Conservation (phyloP, 1,140 invertebrate species). For the Trachelipus rathkii region DNA sequence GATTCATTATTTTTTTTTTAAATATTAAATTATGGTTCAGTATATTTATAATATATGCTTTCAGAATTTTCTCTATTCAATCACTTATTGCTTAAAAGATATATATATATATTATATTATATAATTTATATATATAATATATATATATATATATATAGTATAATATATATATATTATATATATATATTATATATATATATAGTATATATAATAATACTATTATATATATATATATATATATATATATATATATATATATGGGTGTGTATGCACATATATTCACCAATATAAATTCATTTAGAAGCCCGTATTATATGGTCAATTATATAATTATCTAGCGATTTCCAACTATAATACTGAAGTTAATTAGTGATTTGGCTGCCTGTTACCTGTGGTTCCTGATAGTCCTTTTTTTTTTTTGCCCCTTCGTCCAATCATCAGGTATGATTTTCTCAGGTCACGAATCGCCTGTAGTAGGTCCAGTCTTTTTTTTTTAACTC, state of each 20-base stretch:
- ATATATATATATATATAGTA: too few species aligned
- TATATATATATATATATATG: too few species aligned
- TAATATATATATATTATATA: conserved; percentile 7
- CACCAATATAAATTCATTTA: background rate
- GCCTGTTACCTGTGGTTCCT: conserved; percentile 1
- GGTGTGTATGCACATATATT: too few species aligned
- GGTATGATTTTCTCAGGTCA: conserved; percentile 10
- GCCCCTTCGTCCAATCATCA: background rate
- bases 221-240: too few species aligned
- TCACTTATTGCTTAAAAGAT: too few species aligned
- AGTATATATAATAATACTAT: too few species aligned
- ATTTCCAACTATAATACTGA: background rate
- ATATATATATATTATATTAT: too few species aligned
- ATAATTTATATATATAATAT: background rate
- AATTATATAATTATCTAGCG: too few species aligned
- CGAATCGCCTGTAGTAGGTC: background rate
- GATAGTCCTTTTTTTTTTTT: background rate
- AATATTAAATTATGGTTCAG: background rate
- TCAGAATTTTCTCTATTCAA: too few species aligned
- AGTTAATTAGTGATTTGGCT: conserved; percentile 10
- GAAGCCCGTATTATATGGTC: background rate
- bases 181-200: conserved; percentile 10
- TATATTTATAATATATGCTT: background rate
- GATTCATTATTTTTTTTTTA: conserved; percentile 6
- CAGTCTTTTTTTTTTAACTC: background rate